Base-by-base conservation (phyloP, 92 coral and sea anemone species). In the Micromussa lordhowensis region DNA sequence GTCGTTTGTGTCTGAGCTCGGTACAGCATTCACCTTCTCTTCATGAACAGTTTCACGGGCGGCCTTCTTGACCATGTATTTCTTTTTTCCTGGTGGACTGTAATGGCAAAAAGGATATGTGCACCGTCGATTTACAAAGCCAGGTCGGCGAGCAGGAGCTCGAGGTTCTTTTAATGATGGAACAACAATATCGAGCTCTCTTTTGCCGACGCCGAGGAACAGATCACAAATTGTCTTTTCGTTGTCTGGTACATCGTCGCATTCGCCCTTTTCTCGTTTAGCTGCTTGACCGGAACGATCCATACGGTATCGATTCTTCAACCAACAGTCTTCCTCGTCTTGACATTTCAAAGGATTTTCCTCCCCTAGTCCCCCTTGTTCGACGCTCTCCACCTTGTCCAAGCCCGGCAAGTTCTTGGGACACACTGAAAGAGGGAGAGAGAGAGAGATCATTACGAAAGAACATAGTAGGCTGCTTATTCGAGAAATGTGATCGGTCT, bases 391-490 rank as follows among this genome's bases (percentile, higher is more conserved):
- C 73, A 13, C 18, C 77, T 38, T 29, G 61, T 18, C 72, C 30
- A 51, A 30, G 1, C 68, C 63, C 3, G 77, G 18, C 77, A 74
- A 15, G 29, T 54, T 34, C 44, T 75, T 49, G 32, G 81, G n/a
- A 84, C 35, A 74, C 58, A 35, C 88, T 84, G 21, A 75, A 84
- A 26, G 70, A 32, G 26, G 10, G 22, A n/a, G n/a, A n/a, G n/a
- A 57, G 63, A 57, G 22, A 57, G 57, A 1, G 1, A 28, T 22
- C 68, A 21, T 61, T 61, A 1, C 22, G 4, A 61, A 61, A 22
- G 7, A 19, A 57, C 29, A 2, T 4, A 6, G n/a, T n/a, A n/a
- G n/a, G n/a, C n/a, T 36, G 38, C 4, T 36, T 36, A 2, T 36
- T 36, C 38, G 38, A 36, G 38, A 36, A 36, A 36, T 36, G 38